Percentiles rank a stretch among this genome's conserved stretches.
These are phyloP conservation scores for Oncorhynchus clarkii DNA, from an alignment of 2,113 vertebrate species.

Conservation along the genomic window DNA sequence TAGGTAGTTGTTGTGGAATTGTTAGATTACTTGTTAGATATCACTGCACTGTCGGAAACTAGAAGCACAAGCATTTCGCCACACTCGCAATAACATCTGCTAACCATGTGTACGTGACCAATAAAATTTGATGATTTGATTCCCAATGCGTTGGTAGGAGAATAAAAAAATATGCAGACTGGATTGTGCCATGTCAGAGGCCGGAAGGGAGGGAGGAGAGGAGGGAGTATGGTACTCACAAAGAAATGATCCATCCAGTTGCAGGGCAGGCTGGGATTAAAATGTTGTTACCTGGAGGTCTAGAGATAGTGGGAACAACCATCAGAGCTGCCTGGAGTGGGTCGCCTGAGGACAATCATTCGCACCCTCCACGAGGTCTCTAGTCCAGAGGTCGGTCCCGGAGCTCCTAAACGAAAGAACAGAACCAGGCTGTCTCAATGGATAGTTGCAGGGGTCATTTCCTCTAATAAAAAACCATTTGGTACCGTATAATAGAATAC, in stretches of 20 bases:
- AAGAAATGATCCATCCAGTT: constrained; percentile 1
- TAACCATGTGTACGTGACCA: too few species aligned
- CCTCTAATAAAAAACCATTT: neutral
- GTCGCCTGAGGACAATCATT: neutral
- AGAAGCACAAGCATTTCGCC: too few species aligned
- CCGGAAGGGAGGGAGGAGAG: neutral
- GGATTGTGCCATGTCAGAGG: constrained; percentile 32
- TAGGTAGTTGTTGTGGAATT: too few species aligned
- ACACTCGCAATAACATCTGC: too few species aligned
- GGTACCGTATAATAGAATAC: neutral
- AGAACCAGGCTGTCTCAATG: neutral
- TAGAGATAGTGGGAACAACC: neutral
- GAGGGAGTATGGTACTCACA: too few species aligned
- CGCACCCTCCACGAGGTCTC: neutral
- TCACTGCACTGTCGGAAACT: too few species aligned
- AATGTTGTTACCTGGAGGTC: neutral
- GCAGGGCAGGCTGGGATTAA: neutral
- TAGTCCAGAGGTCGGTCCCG: neutral
- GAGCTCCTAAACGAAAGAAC: neutral
- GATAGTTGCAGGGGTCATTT: too few species aligned
- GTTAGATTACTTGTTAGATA: too few species aligned
- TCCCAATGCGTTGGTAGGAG: neutral
- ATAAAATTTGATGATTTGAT: neutral
- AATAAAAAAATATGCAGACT: constrained; percentile 15
- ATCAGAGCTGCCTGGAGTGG: neutral